These are phyloP conservation scores for Alectura lathami DNA, from an alignment of 2,113 vertebrate genomes.

Conservation along the genomic window DNA sequence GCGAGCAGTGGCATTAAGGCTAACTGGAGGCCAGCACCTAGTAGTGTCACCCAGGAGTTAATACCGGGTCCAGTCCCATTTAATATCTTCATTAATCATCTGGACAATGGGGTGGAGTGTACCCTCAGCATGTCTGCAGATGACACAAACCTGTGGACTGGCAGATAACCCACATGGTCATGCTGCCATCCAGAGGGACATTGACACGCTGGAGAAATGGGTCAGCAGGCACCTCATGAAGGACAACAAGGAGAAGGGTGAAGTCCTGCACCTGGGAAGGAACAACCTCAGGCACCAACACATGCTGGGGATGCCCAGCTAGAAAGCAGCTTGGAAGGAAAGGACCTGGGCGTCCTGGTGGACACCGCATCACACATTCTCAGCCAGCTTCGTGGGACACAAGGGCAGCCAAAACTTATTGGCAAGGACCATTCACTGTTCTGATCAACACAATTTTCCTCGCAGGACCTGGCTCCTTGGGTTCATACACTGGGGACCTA, in stretches of 20 bases:
- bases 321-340: background rate
- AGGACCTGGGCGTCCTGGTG: background rate
- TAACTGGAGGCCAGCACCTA: background rate
- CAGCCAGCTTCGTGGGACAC: background rate
- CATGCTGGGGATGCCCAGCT: background rate
- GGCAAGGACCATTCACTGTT: background rate
- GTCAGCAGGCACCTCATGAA: background rate
- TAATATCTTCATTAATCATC: background rate
- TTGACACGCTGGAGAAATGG: background rate
- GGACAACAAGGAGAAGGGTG: background rate
- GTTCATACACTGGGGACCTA: rapidly evolving
- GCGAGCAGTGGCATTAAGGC: background rate
- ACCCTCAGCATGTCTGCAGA: background rate
- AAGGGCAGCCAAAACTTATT: background rate
- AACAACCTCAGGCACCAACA: background rate
- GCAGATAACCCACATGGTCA: background rate
- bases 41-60: background rate
- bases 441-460: background rate
- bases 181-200: background rate
- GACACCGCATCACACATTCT: background rate
- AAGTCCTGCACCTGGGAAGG: background rate
- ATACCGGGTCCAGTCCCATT: background rate
- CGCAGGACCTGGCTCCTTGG: background rate
- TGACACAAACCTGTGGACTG: background rate
- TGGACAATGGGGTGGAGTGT: background rate